These are phyloP conservation scores for Platysteira castanea DNA, from an alignment of 2,113 vertebrate species.

Conservation along the genomic window DNA sequence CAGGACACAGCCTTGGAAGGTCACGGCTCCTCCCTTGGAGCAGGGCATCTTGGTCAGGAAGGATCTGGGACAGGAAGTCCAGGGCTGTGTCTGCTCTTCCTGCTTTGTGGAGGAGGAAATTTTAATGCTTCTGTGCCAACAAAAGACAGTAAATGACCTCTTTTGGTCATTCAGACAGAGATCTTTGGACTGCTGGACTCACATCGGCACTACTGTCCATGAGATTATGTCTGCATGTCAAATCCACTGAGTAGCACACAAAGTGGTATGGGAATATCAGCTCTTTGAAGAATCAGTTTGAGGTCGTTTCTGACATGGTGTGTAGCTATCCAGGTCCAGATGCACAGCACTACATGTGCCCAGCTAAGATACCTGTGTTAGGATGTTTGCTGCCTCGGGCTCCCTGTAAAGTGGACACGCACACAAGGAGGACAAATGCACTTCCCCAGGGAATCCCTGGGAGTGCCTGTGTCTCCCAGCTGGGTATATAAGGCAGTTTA, in stretches of 20 bases:
- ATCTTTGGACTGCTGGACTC: not conserved
- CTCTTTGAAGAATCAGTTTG: not conserved
- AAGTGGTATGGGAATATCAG: not conserved
- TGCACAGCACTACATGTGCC: not conserved
- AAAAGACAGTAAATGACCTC: conserved; percentile 5
- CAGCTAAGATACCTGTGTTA: not conserved
- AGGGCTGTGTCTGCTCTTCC: conserved; percentile 39
- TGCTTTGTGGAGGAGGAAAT: conserved; percentile 15
- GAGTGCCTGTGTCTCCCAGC: rapidly evolving
- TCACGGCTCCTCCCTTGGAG: not conserved
- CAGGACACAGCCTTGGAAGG: not conserved
- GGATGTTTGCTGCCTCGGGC: not conserved
- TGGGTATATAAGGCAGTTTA: not conserved
- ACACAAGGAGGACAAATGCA: not conserved
- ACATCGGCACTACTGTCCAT: rapidly evolving
- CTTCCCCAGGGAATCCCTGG: not conserved
- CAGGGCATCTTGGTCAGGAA: conserved; percentile 45
- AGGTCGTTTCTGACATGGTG: not conserved
- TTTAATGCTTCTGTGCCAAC: conserved; percentile 19
- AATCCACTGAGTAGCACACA: not conserved
- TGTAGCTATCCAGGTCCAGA: not conserved
- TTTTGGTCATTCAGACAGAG: not conserved
- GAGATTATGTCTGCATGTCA: not conserved
- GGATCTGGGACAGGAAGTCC: conserved; percentile 42
- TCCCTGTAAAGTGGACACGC: not conserved